Evolutionary conservation across 2,113 vertebrate genomes (phyloP).

Genomic region (Melanerpes aurifrons): DNA sequence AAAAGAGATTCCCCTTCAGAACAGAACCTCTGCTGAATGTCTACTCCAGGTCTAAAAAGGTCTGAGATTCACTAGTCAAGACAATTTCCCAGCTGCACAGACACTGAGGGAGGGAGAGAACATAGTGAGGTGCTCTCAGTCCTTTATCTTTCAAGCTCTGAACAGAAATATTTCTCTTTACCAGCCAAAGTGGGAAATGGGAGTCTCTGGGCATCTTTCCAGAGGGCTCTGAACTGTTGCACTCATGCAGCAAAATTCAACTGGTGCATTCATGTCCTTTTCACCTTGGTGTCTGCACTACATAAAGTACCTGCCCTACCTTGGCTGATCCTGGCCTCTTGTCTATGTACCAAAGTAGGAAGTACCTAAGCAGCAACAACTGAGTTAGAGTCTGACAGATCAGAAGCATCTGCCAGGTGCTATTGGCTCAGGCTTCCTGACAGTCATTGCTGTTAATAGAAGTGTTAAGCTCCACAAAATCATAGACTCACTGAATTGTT

Average conservation of each 20-base stretch:
- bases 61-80: not conserved
- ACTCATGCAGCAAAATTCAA: slow-evolving; percentile 1
- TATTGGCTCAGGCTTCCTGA: not conserved
- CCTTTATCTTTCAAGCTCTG: slow-evolving; percentile 2
- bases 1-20: not conserved
- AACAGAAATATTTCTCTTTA: not conserved
- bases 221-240: not conserved
- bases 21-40: not conserved
- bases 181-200: not conserved
- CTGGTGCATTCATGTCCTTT: not conserved
- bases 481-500: too few relatives aligned
- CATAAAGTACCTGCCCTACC: not conserved
- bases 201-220: not conserved
- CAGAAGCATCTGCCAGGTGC: not conserved
- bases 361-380: not conserved
- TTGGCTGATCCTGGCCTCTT: not conserved
- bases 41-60: not conserved
- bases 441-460: not conserved
- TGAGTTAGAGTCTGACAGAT: not conserved
- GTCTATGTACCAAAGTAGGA: not conserved
- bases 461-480: not conserved
- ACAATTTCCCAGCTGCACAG: slow-evolving; percentile 5
- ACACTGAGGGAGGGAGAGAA: not conserved
- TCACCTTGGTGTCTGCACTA: not conserved
- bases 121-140: not conserved